A percentile compares a stretch with the other conserved stretches of the same genome.
phyloP scores from a whole-genome alignment of 2,797 vertebrate species.

The Tokudaia muenninki region DNA sequence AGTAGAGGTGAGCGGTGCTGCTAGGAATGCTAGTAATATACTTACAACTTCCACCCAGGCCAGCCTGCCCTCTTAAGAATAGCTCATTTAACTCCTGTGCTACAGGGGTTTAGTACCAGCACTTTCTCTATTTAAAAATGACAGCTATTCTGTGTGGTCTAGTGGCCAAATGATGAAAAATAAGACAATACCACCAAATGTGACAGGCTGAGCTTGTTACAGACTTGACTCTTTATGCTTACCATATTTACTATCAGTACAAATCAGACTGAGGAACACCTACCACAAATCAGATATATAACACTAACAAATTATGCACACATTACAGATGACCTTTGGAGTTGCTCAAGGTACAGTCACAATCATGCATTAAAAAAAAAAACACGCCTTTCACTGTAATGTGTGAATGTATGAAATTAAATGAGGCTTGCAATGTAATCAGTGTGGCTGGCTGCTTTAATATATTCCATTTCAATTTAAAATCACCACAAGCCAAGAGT shows the following conservation, averaged over 20 bases:
- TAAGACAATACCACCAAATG: conserved; percentile 70
- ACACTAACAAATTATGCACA: conserved; percentile 87
- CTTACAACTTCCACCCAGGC: conserved; percentile 18
- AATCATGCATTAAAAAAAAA: conserved; percentile 85
- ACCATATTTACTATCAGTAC: conserved; percentile 72
- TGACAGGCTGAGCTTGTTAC: conserved; percentile 42
- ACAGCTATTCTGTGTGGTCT: conserved; percentile 63
- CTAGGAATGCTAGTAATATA: conserved; percentile 55
- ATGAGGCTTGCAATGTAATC: conserved; percentile 91
- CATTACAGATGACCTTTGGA: conserved; percentile 89
- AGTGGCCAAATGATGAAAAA: conserved; percentile 77
- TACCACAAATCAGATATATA: conserved; percentile 88
- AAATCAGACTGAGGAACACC: conserved; percentile 73
- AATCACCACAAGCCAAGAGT: conserved; percentile 89
- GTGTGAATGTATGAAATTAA: conserved; percentile 89
- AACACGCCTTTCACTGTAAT: conserved; percentile 86
- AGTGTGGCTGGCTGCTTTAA: conserved; percentile 90
- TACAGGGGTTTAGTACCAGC: not conserved
- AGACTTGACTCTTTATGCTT: conserved; percentile 71
- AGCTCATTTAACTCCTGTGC: conserved; percentile 56
- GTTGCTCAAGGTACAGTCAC: conserved; percentile 87
- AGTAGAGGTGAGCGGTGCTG: conserved; percentile 62
- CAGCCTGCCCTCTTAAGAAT: conserved; percentile 57
- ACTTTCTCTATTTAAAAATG: conserved; percentile 60
- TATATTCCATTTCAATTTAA: conserved; percentile 91